phyloP scores from a whole-genome alignment of 2,888 invertebrate species.

The Eupithecia vulgata region DNA sequence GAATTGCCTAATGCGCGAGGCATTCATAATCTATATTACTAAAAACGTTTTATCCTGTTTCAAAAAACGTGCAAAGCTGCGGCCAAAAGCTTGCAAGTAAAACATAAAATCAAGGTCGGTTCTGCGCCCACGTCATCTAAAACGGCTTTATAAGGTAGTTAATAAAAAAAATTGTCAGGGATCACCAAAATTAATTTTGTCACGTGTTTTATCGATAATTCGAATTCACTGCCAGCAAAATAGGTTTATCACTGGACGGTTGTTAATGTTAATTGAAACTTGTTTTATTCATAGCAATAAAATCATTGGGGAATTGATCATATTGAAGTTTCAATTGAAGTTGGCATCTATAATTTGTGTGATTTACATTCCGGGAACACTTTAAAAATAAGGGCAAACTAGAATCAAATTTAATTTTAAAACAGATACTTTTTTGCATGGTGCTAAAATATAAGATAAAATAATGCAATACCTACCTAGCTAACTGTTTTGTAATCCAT shows the following conservation, averaged over 20 bases:
- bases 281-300: background rate
- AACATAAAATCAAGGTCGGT: too few species aligned
- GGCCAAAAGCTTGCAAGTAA: too few species aligned
- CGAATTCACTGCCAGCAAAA: background rate
- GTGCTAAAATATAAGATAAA: too few species aligned
- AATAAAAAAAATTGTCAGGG: background rate
- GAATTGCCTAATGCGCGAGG: too few species aligned
- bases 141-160: background rate
- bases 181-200: background rate
- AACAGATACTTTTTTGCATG: background rate
- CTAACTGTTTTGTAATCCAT: too few species aligned
- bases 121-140: background rate
- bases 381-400: background rate
- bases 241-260: background rate
- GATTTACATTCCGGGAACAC: background rate
- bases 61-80: too few species aligned
- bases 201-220: background rate
- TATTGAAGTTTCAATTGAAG: slow-evolving; percentile 13
- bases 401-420: background rate
- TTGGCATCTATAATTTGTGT: background rate
- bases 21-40: too few species aligned
- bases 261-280: slow-evolving; percentile 34
- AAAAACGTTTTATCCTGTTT: too few species aligned
- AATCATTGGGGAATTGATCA: slow-evolving; percentile 11
- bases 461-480: too few species aligned